phyloP scores from a whole-genome alignment of 2,888 invertebrate genomes.

The Sipha maydis region DNA sequence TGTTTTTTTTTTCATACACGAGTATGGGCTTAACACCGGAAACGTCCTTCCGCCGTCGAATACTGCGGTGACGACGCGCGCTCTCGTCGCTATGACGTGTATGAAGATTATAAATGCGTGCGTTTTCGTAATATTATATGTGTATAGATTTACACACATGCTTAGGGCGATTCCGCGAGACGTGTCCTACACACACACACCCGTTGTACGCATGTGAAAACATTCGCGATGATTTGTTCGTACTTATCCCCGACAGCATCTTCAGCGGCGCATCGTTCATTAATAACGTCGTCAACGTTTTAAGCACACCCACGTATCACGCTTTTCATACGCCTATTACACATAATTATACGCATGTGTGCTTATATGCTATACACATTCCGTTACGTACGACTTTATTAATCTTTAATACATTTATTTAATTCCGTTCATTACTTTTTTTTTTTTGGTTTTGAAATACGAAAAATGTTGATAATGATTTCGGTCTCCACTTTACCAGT shows the following conservation, averaged over 20 bases:
- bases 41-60: neutral
- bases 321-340: neutral
- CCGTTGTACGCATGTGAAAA: neutral
- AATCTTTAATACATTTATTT: too few species aligned
- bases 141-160: neutral
- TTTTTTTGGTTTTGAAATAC: too few species aligned
- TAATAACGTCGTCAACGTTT: conserved; percentile 30
- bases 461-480: too few species aligned
- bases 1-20: neutral
- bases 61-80: neutral
- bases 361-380: neutral
- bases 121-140: neutral
- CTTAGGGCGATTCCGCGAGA: too few species aligned
- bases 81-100: too few species aligned
- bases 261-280: conserved; percentile 24
- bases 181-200: too few species aligned
- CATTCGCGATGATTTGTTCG: conserved; percentile 26
- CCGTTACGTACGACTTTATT: neutral
- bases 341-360: neutral
- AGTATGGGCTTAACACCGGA: neutral
- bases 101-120: neutral
- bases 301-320: too few species aligned
- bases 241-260: conserved; percentile 34
- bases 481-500: too few species aligned
- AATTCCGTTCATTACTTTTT: too few species aligned